A percentile compares a stretch with the other conserved stretches of the same genome.
phyloP scores from a whole-genome alignment of 2,888 invertebrate genomes.

The Aphodius granarius region DNA sequence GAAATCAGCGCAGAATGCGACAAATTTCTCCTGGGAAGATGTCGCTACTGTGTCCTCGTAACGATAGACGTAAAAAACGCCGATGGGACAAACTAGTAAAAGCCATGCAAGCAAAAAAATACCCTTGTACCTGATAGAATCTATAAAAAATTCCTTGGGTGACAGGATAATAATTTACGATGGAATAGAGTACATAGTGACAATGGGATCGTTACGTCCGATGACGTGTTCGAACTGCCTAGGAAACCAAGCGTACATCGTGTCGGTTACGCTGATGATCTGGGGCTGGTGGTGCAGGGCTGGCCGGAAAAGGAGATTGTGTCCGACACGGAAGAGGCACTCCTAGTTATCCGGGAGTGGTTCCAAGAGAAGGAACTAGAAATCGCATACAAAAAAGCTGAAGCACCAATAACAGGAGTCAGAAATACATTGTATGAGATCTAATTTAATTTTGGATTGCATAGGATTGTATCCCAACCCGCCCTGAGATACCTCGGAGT shows the following conservation, averaged over 20 bases:
- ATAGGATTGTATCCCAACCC: background rate
- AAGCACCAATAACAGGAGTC: background rate
- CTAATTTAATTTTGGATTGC: background rate
- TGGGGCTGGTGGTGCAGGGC: background rate
- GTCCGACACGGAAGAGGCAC: background rate
- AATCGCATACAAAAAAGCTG: background rate
- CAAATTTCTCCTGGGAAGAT: background rate
- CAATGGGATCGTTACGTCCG: background rate
- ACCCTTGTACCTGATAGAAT: background rate
- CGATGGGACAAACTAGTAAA: background rate
- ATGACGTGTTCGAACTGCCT: background rate
- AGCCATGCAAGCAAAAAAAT: background rate
- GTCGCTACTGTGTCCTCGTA: background rate
- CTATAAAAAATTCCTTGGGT: background rate
- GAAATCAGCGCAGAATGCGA: background rate
- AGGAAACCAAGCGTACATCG: background rate
- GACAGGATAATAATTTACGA: background rate
- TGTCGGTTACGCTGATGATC: background rate
- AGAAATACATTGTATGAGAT: background rate
- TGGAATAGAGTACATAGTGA: background rate
- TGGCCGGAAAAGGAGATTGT: background rate
- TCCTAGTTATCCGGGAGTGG: background rate
- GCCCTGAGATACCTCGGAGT: background rate
- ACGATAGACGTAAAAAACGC: background rate
- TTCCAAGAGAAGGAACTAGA: background rate